Base-by-base conservation (phyloP, 2,888 invertebrate genomes). In the Tinea trinotella region DNA sequence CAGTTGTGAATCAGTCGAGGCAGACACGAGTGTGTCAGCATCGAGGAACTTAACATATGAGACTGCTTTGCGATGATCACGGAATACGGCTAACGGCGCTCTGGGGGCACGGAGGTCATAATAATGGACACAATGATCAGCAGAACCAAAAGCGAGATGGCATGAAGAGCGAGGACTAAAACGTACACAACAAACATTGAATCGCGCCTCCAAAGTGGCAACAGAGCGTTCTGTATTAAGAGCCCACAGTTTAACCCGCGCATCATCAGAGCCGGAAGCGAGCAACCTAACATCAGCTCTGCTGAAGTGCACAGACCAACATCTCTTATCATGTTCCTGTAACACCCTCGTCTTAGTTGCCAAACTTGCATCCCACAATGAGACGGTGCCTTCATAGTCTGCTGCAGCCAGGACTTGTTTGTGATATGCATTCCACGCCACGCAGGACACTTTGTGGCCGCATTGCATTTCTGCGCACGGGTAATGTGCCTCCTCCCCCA, bases 241-340 rank as follows among this genome's bases (percentile, higher is more conserved):
- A 7, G 95, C 93, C 94, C 97, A 98, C 53, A 98, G 87, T 75
- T 97, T 97, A 20, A 98, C 97, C 68, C 94, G 90, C 2, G 95
- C 93, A 82, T 97, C 97, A 76, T 97, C 97, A 0, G 95, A 95
- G 0, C 96, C 97, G 0, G 96, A 96, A 0, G 97, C 97, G 56
- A 98, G 90, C 40, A 97, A 80, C 18, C 95, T 89, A 10, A 96
- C 95, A 74, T 98, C 97, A 19, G 95, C 92, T 61, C 93, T 90
- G 76, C 96, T 97, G 79, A 97, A 98, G 82, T 97, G 96, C 34
- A 98, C 97, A 62, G 95, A 95, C 97, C 98, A 98, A 74, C 96
- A 96, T 46, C 97, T 88, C 73, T 97, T 97, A 77, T 97, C 96
- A 79, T 98, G 98, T 73, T 97, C 97, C 74, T 62, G 70, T 54